Evolutionary conservation across 2,888 invertebrate genomes (phyloP).

Genomic region (Habrosyne pyritoides): DNA sequence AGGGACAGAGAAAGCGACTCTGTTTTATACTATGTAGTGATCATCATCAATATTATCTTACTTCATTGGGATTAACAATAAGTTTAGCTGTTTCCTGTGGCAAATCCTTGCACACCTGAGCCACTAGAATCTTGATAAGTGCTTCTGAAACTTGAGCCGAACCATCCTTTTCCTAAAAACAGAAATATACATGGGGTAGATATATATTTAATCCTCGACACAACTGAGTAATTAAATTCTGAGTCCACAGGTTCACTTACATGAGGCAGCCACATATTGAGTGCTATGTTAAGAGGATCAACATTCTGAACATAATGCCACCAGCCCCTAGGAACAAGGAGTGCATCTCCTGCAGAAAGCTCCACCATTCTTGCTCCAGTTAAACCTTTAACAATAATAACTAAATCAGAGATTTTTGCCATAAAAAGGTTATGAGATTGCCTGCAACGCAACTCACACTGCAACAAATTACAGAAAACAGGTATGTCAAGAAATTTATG

Average conservation of each 20-base stretch:
- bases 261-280: slow-evolving; percentile 89
- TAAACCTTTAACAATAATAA: slow-evolving; percentile 49
- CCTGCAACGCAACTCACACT: too few species aligned
- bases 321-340: slow-evolving; percentile 96
- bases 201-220: too few species aligned
- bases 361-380: slow-evolving; percentile 82
- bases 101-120: slow-evolving; percentile 83
- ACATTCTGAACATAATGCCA: slow-evolving; percentile 98
- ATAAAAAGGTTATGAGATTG: neutral
- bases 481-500: too few species aligned
- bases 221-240: too few species aligned
- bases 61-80: slow-evolving; percentile 88
- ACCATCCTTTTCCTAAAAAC: slow-evolving; percentile 75
- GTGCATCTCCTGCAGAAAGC: slow-evolving; percentile 92
- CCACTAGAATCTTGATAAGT: slow-evolving; percentile 86
- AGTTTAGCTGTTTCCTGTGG: slow-evolving; percentile 71
- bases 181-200: too few species aligned
- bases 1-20: too few species aligned
- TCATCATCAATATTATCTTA: slow-evolving; percentile 48
- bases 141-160: slow-evolving; percentile 84
- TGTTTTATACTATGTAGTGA: too few species aligned
- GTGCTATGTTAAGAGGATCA: slow-evolving; percentile 85
- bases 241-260: slow-evolving; percentile 72
- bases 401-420: neutral
- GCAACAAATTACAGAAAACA: too few species aligned